Percentiles rank a stretch among this genome's conserved stretches.
phyloP scores from a whole-genome alignment of 2,888 invertebrate genomes.

The Stenodema calcarata region DNA sequence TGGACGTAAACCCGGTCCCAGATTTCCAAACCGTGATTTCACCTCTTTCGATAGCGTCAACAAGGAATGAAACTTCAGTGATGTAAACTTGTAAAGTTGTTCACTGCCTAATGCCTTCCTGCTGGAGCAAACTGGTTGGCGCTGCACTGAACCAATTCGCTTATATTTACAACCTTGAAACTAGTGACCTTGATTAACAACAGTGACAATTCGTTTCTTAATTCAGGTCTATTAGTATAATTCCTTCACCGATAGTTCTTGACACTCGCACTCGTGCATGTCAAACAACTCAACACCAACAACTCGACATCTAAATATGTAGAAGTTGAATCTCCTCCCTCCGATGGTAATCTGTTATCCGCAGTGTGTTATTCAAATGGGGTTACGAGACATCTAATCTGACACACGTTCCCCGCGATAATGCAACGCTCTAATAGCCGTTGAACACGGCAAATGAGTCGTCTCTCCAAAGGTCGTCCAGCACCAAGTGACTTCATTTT shows the following conservation, averaged over 20 bases:
- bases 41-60: background rate
- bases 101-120: no score
- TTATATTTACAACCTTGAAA: no score
- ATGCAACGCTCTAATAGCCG: slow-evolving; percentile 1
- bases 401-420: slow-evolving; percentile 26
- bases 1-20: background rate
- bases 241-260: background rate
- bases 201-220: no score
- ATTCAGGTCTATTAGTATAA: no score
- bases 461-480: slow-evolving; percentile 27
- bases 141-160: no score
- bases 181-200: no score
- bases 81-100: background rate
- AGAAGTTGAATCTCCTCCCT: background rate
- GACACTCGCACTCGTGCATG: background rate
- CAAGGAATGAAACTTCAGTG: background rate
- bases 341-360: background rate
- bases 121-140: no score
- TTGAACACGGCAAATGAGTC: slow-evolving; percentile 2
- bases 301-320: background rate
- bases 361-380: slow-evolving; percentile 39
- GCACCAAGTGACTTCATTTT: slow-evolving; percentile 15
- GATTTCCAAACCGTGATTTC: background rate
- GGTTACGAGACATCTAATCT: slow-evolving; percentile 25
- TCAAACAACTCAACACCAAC: background rate